Evolutionary conservation across 2,797 vertebrate genomes (phyloP).

Genomic region (Leptodactylus fallax): DNA sequence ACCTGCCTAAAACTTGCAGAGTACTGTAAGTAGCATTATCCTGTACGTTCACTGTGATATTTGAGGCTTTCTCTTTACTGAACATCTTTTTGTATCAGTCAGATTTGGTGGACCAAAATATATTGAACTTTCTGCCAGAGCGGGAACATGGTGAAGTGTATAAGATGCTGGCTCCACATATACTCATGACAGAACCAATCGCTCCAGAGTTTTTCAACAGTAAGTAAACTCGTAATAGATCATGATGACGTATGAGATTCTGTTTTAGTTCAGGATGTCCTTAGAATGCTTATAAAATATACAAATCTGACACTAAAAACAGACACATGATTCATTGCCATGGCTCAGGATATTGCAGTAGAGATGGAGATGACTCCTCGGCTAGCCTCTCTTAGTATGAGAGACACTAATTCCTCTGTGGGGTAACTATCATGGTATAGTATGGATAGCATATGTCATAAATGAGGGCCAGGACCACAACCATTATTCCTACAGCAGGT

Average conservation of each 20-base stretch:
- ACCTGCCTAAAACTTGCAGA: too few species aligned
- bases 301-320: background rate
- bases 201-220: slow-evolving; percentile 84
- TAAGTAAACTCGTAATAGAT: slow-evolving; percentile 71
- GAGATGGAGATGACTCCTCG: too few species aligned
- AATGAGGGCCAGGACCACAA: too few species aligned
- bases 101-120: slow-evolving; percentile 94
- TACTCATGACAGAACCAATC: slow-evolving; percentile 82
- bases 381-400: too few species aligned
- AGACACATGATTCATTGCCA: too few species aligned
- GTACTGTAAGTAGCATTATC: background rate
- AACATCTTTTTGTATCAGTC: slow-evolving; percentile 83
- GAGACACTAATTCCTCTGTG: too few species aligned
- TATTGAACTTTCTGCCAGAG: slow-evolving; percentile 93
- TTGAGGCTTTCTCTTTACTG: slow-evolving; percentile 56
- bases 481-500: too few species aligned
- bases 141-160: slow-evolving; percentile 89
- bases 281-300: too few species aligned
- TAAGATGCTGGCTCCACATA: slow-evolving; percentile 85
- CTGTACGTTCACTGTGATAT: background rate
- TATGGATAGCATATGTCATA: too few species aligned
- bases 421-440: too few species aligned
- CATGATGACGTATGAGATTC: background rate
- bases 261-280: too few species aligned
- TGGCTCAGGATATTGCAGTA: too few species aligned